Percentiles rank a stretch among this genome's conserved stretches.
These are phyloP conservation scores for Coluber constrictor DNA, from an alignment of 2,797 vertebrate genomes.

Conservation along the genomic window DNA sequence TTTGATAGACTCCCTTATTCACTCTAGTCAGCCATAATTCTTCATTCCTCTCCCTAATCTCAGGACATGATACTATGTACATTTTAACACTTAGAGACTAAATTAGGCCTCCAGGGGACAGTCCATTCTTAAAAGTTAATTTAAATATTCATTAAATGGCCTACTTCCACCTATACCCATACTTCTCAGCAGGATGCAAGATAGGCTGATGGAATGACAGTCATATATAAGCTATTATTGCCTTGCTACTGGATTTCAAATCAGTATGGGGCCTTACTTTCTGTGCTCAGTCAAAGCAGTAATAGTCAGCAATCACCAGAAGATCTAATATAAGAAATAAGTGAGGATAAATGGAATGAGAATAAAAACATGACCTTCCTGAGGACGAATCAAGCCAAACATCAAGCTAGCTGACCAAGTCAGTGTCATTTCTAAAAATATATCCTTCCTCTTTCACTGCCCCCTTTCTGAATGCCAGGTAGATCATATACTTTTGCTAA, in stretches of 20 bases:
- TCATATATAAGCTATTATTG: conserved; percentile 38
- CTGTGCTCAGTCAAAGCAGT: conserved; percentile 2
- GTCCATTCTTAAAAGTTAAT: conserved; percentile 35
- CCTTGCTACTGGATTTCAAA: conserved; percentile 24
- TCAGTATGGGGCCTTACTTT: conserved; percentile 28
- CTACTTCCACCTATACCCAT: not conserved
- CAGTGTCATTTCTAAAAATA: conserved; percentile 15
- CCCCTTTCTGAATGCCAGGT: conserved; percentile 10
- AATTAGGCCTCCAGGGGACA: conserved; percentile 31
- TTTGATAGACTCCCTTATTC: conserved; percentile 19
- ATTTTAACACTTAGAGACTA: conserved; percentile 29
- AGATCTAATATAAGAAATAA: conserved; percentile 9
- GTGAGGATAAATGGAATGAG: conserved; percentile 6
- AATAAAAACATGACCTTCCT: conserved; percentile 23
- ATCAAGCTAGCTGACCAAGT: not conserved
- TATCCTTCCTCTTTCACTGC: not conserved
- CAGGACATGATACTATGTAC: conserved; percentile 6
- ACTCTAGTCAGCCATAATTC: conserved; percentile 15
- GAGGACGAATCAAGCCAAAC: not conserved
- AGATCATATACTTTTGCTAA: not conserved
- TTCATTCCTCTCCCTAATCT: not conserved
- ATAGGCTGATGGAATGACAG: not conserved
- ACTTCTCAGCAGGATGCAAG: conserved; percentile 3
- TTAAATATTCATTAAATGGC: conserved; percentile 33
- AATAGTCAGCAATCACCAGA: conserved; percentile 11